Evolutionary conservation across 2,113 vertebrate genomes (phyloP), one percentile per base, ranked within the genome.

Genomic region (Ahaetulla prasina): DNA sequence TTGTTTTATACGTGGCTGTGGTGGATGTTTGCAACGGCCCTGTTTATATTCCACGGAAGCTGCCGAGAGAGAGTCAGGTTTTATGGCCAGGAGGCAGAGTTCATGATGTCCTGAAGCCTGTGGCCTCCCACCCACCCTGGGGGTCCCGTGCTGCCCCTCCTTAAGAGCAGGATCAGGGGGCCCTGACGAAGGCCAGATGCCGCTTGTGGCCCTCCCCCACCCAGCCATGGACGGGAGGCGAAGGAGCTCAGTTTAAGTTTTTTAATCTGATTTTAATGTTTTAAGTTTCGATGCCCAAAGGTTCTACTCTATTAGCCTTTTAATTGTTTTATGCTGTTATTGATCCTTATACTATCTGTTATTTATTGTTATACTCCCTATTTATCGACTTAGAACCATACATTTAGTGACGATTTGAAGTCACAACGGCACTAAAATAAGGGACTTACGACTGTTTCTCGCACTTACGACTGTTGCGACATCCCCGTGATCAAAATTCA

Each of bases 201-300:
- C 0, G 30, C 63, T 35, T 0, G 5, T n/a, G 27, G 11, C 1
- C 11, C 11, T 5, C 4, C 45, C 45, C 45, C 3, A 3, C 12
- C 60, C 30, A n/a, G n/a, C n/a, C n/a, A n/a, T n/a, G n/a, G 4
- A 1, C 1, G 30, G 30, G 30, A 68, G 60, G 60, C 55, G 2
- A 60, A 27, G 11, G 60, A 30, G 60, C 63, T 18, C 3, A 7
- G 20, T 74, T 63, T 30, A 63, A 63, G 12, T 30, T 12, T 63
- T 12, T 4, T 12, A 63, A 63, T 63, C 57, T 12, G 27, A 30
- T 63, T 63, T 30, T 63, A 63, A 63, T 30, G 57, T 63, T 63
- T 63, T 63, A 12, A 30, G 27, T 12, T 60, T 63, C 0, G 27
- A 30, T 2, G 10, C 10, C 57, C 57, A 12, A 4, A 30, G 12